Conservation (phyloP, 2,888 invertebrate genomes). For the Lingula anatina region DNA sequence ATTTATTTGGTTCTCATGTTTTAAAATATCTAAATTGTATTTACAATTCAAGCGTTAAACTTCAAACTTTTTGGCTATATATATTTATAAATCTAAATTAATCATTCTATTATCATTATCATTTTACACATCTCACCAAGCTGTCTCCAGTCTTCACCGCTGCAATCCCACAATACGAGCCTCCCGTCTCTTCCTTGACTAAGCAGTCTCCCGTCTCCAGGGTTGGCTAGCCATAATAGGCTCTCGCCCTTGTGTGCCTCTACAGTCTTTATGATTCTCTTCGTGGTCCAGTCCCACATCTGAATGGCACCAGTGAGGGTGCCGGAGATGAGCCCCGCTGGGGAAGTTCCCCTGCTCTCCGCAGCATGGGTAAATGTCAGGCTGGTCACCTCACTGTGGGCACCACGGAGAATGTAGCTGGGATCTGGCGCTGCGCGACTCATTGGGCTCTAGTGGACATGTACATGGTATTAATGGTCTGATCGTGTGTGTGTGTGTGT, state of each 20-base stretch:
- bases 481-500: too few species aligned
- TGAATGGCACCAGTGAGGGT: slow-evolving; percentile 21
- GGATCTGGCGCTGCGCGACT: slow-evolving; percentile 22
- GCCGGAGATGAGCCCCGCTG: slow-evolving; percentile 22
- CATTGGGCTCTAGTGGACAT: too few species aligned
- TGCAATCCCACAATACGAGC: slow-evolving; percentile 19
- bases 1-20: too few species aligned
- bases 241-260: slow-evolving; percentile 17
- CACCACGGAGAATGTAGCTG: slow-evolving; percentile 16
- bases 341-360: not conserved
- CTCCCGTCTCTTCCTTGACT: slow-evolving; percentile 32
- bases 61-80: too few species aligned
- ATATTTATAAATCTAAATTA: too few species aligned
- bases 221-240: slow-evolving; percentile 21
- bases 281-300: slow-evolving; percentile 20
- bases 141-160: slow-evolving; percentile 11
- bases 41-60: too few species aligned
- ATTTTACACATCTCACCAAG: too few species aligned
- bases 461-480: too few species aligned
- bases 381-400: slow-evolving; percentile 18
- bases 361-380: slow-evolving; percentile 12
- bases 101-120: too few species aligned
- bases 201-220: slow-evolving; percentile 12
- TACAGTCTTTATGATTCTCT: slow-evolving; percentile 9
- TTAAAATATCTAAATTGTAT: too few species aligned